Conservation (phyloP, 2,797 vertebrate genomes). For the Buceros bicornis region DNA sequence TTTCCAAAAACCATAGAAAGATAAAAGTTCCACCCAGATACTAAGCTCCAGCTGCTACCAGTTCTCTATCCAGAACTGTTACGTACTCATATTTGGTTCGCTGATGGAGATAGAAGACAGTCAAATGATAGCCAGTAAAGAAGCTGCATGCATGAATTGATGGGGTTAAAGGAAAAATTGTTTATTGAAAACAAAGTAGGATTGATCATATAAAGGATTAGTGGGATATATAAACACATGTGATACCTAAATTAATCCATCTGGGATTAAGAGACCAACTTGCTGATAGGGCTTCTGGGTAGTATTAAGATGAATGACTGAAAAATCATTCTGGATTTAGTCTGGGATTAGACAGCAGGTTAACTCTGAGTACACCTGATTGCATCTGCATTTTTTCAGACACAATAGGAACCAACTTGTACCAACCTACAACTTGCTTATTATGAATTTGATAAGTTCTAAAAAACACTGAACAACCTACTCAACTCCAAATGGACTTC, state of each 20-base stretch:
- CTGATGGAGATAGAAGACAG: neutral
- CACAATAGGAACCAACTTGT: neutral
- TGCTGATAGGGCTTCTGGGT: neutral
- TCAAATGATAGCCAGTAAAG: neutral
- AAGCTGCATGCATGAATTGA: neutral
- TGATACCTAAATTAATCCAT: conserved; percentile 14
- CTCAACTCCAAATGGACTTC: neutral
- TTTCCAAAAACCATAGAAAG: neutral
- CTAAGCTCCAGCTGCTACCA: neutral
- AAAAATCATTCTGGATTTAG: neutral
- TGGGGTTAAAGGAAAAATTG: neutral
- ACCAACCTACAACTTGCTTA: neutral
- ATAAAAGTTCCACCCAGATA: neutral
- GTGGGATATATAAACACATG: neutral
- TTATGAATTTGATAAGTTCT: neutral
- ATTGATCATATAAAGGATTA: conserved; percentile 18
- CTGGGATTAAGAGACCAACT: neutral
- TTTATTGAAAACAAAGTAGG: neutral
- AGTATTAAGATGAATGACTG: neutral
- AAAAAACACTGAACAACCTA: neutral
- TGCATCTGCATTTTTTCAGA: neutral
- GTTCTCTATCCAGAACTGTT: neutral
- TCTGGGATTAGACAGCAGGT: conserved; percentile 4
- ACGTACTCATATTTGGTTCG: neutral
- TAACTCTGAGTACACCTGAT: neutral